A percentile compares a stretch with the other conserved stretches of the same genome.
phyloP scores from a whole-genome alignment of 2,888 invertebrate species.

The Tenthredo notha region DNA sequence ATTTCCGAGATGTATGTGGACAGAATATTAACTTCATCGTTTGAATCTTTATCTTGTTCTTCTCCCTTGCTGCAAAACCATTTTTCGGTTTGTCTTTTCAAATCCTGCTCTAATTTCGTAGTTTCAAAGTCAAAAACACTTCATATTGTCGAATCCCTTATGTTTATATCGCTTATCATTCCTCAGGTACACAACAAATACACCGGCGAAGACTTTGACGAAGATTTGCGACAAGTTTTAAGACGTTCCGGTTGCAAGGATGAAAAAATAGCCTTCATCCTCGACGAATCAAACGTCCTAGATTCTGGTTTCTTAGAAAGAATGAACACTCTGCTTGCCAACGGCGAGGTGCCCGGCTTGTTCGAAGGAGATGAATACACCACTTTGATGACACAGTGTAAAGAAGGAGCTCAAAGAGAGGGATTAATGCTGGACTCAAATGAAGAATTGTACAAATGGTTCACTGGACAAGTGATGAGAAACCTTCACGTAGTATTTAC shows the following conservation, averaged over 20 bases:
- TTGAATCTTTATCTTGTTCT: too few species aligned
- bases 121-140: background rate
- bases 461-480: conserved; percentile 99
- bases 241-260: conserved; percentile 94
- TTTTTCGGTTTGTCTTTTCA: background rate
- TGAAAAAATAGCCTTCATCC: conserved; percentile 99
- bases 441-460: conserved; percentile 99
- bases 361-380: conserved; percentile 99
- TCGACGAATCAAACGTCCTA: conserved; percentile 99
- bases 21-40: too few species aligned
- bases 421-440: conserved; percentile 99
- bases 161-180: background rate
- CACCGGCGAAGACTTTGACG: conserved; percentile 99
- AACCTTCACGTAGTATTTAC: conserved; percentile 99
- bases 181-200: conserved; percentile 98
- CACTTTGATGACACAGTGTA: conserved; percentile 99
- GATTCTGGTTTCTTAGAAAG: conserved; percentile 99
- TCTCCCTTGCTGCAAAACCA: too few species aligned
- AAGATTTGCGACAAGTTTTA: conserved; percentile 94
- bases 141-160: background rate
- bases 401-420: conserved; percentile 98
- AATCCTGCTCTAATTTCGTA: background rate
- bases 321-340: conserved; percentile 99
- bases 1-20: too few species aligned
- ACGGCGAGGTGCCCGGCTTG: conserved; percentile 97